Base-by-base conservation (phyloP, 2,888 invertebrate species). In the Drosophila austrosaltans region DNA sequence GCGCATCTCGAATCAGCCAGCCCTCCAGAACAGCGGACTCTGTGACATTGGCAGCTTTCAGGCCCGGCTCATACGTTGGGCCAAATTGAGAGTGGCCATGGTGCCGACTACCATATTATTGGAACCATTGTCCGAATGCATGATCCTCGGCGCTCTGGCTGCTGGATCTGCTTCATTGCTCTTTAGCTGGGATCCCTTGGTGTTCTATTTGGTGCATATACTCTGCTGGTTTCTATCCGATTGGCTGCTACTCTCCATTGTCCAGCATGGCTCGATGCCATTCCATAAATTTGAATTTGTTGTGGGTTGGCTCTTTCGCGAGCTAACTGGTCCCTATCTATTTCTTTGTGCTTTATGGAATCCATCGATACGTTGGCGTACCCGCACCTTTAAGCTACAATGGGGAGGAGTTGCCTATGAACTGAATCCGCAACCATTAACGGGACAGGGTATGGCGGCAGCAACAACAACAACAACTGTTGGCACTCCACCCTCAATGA, bases 361-460 rank as follows among this genome's bases (percentile, higher is more conserved):
- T 92, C 97, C 98, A 0, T 95, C 96, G 75, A 98, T 99, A 89
- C 95, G 95, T 91, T 99, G 99, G 99, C 94, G 99, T 89, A 96
- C 97, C 90, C 95, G 98, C 89, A 95, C 95, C 82, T 99, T 97
- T 93, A 95, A 96, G 92, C 94, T 99, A 75, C 96, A 96, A 85
- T 99, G 99, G 99, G 99, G 99, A 75, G 99, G 99, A 40, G 93
- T 96, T 57, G 98, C 98, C 59, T 98, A 98, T 90, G 97, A 97
- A 93, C 94, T 97, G 79, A 95, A 96, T 20, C 36, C 57, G 7
- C 22, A 16, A 28, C 7, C 36, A 28, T 28, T 5, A 48, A 48
- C 10, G 8, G 44, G 8, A 48, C 48, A 48, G 22, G 8, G 36
- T 36, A 36, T 36, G 36, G 12, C 25, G 1, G 2, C 53, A 2